Evolutionary conservation across 92 coral and sea anemone species (phyloP), one percentile per base, ranked within the genome.

Genomic region (Actinernus sp.): DNA sequence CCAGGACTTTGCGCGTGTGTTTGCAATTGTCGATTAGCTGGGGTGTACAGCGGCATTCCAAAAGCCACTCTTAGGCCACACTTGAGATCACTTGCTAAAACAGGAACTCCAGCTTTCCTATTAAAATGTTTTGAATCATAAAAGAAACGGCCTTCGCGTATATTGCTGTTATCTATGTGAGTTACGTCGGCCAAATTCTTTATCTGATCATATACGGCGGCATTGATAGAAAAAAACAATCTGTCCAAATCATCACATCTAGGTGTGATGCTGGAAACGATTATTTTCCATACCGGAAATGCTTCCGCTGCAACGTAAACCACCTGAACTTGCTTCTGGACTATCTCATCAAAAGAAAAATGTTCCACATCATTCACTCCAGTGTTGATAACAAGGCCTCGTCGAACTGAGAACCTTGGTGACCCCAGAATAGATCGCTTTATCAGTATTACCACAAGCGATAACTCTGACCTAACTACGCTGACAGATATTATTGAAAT

Each of bases 301-400:
- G 3, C 19, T 46, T 56, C 19, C 2, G n/a, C 4, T 9, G 77
- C 77, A 10, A 41, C 30, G 23, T 57, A 28, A 2, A 56, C 68
- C 44, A 70, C 4, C 16, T 44, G 27, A 40, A 56, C 43, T 57
- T 70, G 77, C 3, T 21, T 37, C 1, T 6, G 17, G 3, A 70
- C 29, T 6, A 70, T 29, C 17, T 70, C 77, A 2, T 38, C 16
- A 4, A 34, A 4, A 1, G 77, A 12, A 10, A 57, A 23, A 44
- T 70, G 49, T 33, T 70, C 67, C 25, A 70, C 13, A 37, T 55
- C 77, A 57, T 70, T 70, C 2, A 68, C 76, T 0, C n/a, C n/a
- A n/a, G n/a, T n/a, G n/a, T n/a, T n/a, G n/a, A n/a, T n/a, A n/a
- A n/a, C n/a, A n/a, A n/a, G 65, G 65, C 0, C 55, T 19, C 0